Evolutionary conservation across 2,888 invertebrate genomes (phyloP).

Genomic region (Drosophila phalerata): DNA sequence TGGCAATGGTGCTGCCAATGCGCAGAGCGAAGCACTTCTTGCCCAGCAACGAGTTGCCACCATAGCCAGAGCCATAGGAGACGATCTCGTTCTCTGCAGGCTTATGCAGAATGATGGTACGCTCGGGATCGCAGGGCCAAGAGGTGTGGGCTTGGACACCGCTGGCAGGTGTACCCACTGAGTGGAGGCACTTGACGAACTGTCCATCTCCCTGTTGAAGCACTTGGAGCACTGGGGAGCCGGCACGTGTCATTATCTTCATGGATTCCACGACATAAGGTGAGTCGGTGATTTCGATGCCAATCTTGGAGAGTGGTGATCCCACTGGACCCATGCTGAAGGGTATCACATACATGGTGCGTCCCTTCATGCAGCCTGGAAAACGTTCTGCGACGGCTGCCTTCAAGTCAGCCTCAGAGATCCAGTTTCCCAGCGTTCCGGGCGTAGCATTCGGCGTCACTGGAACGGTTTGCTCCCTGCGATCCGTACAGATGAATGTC

Average conservation of each 20-base stretch:
- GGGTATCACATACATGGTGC: constrained; percentile 99
- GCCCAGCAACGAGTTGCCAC: constrained; percentile 97
- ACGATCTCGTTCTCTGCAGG: constrained; percentile 85
- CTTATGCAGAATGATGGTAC: constrained; percentile 96
- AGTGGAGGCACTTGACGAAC: constrained; percentile 97
- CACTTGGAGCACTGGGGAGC: constrained; percentile 86
- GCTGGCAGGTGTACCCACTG: constrained; percentile 92
- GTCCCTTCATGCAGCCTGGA: constrained; percentile 94
- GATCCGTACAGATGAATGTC: constrained; percentile 96
- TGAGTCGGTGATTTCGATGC: constrained; percentile 98
- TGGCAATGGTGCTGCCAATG: constrained; percentile 97
- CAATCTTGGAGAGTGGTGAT: constrained; percentile 97
- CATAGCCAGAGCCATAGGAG: constrained; percentile 95
- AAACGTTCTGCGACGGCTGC: constrained; percentile 93
- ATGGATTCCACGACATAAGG: constrained; percentile 99
- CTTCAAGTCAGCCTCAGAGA: constrained; percentile 93
- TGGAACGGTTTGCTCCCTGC: constrained; percentile 93
- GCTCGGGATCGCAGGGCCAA: constrained; percentile 99
- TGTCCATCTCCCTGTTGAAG: constrained; percentile 86
- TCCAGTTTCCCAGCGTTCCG: constrained; percentile 97
- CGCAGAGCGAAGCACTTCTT: constrained; percentile 99
- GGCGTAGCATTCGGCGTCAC: constrained; percentile 91
- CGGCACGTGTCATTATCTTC: constrained; percentile 98
- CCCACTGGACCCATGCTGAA: constrained; percentile 99
- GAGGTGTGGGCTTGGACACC: constrained; percentile 88